Evolutionary conservation across 2,888 invertebrate species (phyloP).

Genomic region (Elgonia sp.): DNA sequence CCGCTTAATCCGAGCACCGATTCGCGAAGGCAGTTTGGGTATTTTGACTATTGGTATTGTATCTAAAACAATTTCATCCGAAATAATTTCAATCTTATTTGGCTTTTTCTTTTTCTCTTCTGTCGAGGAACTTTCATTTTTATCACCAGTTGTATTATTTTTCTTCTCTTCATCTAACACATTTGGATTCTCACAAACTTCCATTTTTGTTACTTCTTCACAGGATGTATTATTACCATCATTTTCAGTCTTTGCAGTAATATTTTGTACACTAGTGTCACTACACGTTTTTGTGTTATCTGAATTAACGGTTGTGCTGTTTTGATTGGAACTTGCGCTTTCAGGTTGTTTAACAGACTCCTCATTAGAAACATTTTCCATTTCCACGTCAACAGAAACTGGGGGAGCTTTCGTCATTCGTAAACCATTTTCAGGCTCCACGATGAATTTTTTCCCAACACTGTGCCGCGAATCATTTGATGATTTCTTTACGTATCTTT

Average conservation of each 20-base stretch:
- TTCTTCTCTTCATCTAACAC: constrained; percentile 57
- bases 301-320: constrained; percentile 25
- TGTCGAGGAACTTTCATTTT: constrained; percentile 16
- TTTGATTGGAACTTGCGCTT: constrained; percentile 24
- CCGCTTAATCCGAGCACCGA: constrained; percentile 83
- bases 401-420: constrained; percentile 78
- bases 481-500: constrained; percentile 86
- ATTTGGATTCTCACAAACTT: constrained; percentile 31
- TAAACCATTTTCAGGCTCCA: constrained; percentile 84
- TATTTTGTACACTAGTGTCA: constrained; percentile 41
- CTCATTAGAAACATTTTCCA: constrained; percentile 34
- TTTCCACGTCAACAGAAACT: constrained; percentile 51
- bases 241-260: constrained; percentile 66
- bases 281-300: constrained; percentile 32
- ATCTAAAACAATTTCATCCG: constrained; percentile 83
- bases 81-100: constrained; percentile 83
- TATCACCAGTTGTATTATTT: constrained; percentile 24
- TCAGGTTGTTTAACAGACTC: constrained; percentile 11
- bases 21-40: constrained; percentile 79
- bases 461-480: constrained; percentile 75
- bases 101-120: constrained; percentile 68
- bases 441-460: constrained; percentile 83
- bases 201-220: constrained; percentile 23
- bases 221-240: not conserved
- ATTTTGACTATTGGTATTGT: constrained; percentile 82